Evolutionary conservation across 2,888 invertebrate genomes (phyloP), one percentile per base, ranked within the genome.

Genomic region (Strigamia transsilvanica): DNA sequence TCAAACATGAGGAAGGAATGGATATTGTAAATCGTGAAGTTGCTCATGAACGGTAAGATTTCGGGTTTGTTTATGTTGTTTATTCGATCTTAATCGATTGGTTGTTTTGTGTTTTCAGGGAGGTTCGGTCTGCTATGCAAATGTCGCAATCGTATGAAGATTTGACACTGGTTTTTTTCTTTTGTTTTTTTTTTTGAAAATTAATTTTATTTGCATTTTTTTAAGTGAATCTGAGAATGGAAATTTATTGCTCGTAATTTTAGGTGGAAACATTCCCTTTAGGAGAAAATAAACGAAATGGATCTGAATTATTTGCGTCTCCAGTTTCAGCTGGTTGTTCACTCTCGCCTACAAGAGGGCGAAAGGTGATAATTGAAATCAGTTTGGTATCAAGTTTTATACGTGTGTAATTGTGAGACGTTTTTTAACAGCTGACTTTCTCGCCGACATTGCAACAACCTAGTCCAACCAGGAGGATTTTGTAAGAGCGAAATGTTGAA

Each of bases 81-180:
- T 27, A 32, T n/a, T 32, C 6, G 13, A 32, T 15, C 0, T 2
- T 4, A 79, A 34, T n/a, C 18, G 9, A 34, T 27, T n/a, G 5
- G n/a, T 34, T 80, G 13, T 42, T 46, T 41, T 80, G 79, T 81
- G 32, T 79, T 84, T 84, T 5, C 84, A 87, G 95, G 81, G 96
- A 96, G 88, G 91, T 96, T 81, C 95, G 96, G 88, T 93, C 93
- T 85, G 94, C 96, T 84, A 94, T 97, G 91, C 95, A 95, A 89
- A 96, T 98, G 89, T 97, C 97, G 2, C 96, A 96, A 88, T 96
- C 96, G 7, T 97, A 95, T 92, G 97, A 97, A 88, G 97, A 97
- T 89, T 91, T 97, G 46, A 93, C 94, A 9, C 88, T 94, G 85
- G 92, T 93, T 51, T 13, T 18, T 38, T 38, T 85, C 86, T 21